phyloP scores from a whole-genome alignment of 2,113 vertebrate species.

The Hyla sarda region DNA sequence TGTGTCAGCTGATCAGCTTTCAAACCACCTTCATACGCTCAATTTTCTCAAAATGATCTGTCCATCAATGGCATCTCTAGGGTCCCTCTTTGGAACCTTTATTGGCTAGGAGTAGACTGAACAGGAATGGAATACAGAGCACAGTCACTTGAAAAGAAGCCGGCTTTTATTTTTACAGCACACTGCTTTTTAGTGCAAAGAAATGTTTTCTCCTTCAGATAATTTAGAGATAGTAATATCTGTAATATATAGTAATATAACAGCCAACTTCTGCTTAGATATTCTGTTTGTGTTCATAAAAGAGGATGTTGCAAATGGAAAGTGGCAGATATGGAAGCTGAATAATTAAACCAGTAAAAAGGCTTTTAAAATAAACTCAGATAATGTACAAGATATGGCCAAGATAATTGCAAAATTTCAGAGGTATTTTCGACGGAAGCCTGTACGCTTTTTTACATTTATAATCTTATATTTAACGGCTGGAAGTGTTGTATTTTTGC shows the following conservation, averaged over 20 bases:
- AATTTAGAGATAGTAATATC: background rate
- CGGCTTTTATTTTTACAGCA: slow-evolving; percentile 20
- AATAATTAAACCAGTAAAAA: slow-evolving; percentile 31
- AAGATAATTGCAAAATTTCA: slow-evolving; percentile 90
- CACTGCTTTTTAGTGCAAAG: slow-evolving; percentile 24
- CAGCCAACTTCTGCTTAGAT: background rate
- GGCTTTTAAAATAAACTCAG: slow-evolving; percentile 48
- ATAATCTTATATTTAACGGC: slow-evolving; percentile 92
- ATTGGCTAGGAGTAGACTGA: slow-evolving; percentile 57
- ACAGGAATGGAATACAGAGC: background rate
- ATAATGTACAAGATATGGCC: slow-evolving; percentile 85
- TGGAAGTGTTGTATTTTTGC: slow-evolving; percentile 90
- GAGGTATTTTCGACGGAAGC: slow-evolving; percentile 89
- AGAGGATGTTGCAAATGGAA: background rate
- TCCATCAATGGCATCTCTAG: slow-evolving; percentile 54
- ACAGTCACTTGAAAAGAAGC: background rate
- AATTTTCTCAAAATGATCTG: slow-evolving; percentile 69
- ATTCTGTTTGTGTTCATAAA: background rate
- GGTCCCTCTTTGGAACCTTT: slow-evolving; percentile 63
- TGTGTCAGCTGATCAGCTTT: slow-evolving; percentile 75
- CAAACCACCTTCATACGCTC: slow-evolving; percentile 68
- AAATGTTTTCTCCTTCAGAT: slow-evolving; percentile 4
- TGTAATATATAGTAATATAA: slow-evolving; percentile 33
- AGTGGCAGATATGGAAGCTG: slow-evolving; percentile 25
- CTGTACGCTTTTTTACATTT: slow-evolving; percentile 90